Base-by-base conservation (phyloP, 35 echinoderm and acorn worm species). In the Holothuria glaberrima region DNA sequence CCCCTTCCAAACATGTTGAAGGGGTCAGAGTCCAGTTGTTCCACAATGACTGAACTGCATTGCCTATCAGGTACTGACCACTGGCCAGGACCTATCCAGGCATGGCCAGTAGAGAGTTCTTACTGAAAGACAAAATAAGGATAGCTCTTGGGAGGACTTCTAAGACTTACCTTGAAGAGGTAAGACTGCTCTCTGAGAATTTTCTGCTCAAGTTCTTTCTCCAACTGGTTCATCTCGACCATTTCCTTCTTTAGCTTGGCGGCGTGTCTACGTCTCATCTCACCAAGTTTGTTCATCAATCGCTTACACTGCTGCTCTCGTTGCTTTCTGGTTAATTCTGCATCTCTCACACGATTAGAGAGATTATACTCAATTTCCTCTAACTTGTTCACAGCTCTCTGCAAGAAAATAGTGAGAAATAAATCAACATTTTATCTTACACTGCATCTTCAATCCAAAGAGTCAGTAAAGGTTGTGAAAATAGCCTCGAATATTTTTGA, bases 301-400 rank as follows among this genome's bases (percentile, higher is more conserved):
- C 90, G 32, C 30, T 89, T 86, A 24, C 80, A 89, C 28, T 60
- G 48, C 63, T 94, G 95, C 58, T 94, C 95, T 35, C 75, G 61
- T 71, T 98, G 95, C 68, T 98, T 94, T 24, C 92, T 86, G 31
- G 74, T 73, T 13, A 89, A 90, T 66, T 98, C 95, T 6, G 92
- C 81, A 35, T 90, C 87, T 28, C 95, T 35, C 12, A 98, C 95
- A 17, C 76, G 80, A 83, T 92, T 98, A 35, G 90, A 98, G 19
- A 98, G 81, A 73, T 91, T 86, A 33, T 98, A 92, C 60, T 98
- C 95, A 7, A 94, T 92, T 67, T 98, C 95, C 57, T 98, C 95
- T 19, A 90, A 93, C 87, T 98, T 98, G 63, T 82, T 86, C 14
- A 98, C 95, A 1, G 88, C 91, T 84, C 80, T 94, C 95, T 98